phyloP scores from a whole-genome alignment of 2,888 invertebrate species.

The Tenthredo scrophulariae region DNA sequence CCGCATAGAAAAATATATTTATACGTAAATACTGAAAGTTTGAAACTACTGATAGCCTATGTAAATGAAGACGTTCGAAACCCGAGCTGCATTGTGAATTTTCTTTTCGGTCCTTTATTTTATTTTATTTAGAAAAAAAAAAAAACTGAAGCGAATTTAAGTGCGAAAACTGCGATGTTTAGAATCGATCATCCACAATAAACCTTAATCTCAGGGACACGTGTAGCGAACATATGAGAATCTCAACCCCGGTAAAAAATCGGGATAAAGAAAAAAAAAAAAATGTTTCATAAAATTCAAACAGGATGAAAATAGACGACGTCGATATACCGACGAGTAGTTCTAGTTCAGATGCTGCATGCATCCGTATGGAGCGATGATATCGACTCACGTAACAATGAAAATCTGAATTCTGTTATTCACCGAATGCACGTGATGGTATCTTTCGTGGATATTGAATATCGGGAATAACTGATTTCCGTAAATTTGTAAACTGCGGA shows the following conservation, averaged over 20 bases:
- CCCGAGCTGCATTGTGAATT: background rate
- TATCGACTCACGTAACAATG: constrained; percentile 44
- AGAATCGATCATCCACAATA: background rate
- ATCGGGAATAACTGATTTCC: constrained; percentile 14
- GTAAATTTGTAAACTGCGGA: background rate
- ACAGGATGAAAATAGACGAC: background rate
- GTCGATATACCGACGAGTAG: background rate
- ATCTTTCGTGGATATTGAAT: constrained; percentile 31
- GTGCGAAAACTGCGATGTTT: background rate
- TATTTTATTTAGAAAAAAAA: background rate
- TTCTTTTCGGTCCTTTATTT: background rate
- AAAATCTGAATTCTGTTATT: constrained; percentile 48
- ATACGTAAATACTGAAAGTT: constrained; percentile 2
- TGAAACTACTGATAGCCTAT: constrained; percentile 9
- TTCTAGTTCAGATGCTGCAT: constrained; percentile 39
- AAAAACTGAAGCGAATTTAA: background rate
- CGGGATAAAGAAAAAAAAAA: background rate
- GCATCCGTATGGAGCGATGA: constrained; percentile 5
- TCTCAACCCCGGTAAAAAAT: background rate
- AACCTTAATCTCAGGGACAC: background rate
- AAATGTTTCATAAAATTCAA: background rate
- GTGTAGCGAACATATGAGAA: background rate
- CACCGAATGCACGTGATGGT: constrained; percentile 17
- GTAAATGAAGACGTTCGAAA: background rate
- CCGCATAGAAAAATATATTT: constrained; percentile 9